Evolutionary conservation across 2,888 invertebrate species (phyloP).

Genomic region (Pardosa pseudoannulata): DNA sequence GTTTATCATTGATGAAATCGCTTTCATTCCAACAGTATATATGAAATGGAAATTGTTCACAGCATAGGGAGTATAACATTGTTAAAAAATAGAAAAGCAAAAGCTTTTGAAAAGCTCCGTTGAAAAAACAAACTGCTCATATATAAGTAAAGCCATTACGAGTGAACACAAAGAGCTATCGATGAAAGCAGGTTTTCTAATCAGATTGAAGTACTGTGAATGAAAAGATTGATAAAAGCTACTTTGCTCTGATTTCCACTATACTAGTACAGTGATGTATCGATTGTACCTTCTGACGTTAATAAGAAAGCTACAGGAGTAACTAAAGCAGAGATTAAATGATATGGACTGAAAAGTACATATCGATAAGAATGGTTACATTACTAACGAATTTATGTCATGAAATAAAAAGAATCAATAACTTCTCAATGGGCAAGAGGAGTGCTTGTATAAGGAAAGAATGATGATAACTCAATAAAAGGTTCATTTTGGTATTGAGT

Average conservation of each 20-base stretch:
- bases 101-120: too few relatives aligned
- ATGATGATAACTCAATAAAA: background rate
- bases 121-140: too few relatives aligned
- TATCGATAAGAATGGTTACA: background rate
- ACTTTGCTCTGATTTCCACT: background rate
- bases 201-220: background rate
- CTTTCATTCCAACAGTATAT: too few relatives aligned
- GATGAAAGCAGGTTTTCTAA: background rate
- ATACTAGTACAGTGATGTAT: background rate
- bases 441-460: background rate
- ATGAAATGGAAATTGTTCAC: too few relatives aligned
- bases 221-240: background rate
- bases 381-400: background rate
- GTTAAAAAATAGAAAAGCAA: too few relatives aligned
- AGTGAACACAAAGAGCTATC: background rate
- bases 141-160: too few relatives aligned
- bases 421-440: background rate
- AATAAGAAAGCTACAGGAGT: background rate
- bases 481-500: too few relatives aligned
- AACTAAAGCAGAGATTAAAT: background rate
- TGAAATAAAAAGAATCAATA: background rate
- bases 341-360: background rate
- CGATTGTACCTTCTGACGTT: background rate
- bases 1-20: too few relatives aligned
- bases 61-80: too few relatives aligned